These are phyloP conservation scores for Prionace glauca DNA, from an alignment of 2,797 vertebrate genomes.

Conservation along the genomic window DNA sequence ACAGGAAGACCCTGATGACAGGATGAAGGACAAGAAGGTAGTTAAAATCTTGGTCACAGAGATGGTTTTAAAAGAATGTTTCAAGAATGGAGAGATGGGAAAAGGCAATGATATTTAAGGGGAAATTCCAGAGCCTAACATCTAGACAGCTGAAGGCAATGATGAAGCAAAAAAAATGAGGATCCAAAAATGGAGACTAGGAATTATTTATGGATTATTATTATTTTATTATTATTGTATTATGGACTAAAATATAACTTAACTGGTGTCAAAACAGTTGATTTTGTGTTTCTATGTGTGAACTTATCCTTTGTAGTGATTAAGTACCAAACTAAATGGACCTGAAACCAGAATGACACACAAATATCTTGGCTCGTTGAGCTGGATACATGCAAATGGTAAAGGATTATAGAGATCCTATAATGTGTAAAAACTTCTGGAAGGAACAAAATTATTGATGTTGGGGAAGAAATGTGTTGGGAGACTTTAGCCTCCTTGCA, in stretches of 20 bases:
- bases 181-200: not conserved
- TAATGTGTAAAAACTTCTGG: not conserved
- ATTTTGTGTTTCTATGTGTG: not conserved
- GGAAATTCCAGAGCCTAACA: no score
- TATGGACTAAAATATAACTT: not conserved
- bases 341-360: not conserved
- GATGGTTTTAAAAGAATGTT: no score
- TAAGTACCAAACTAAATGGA: not conserved
- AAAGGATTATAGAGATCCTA: not conserved
- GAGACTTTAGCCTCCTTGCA: not conserved
- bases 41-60: no score
- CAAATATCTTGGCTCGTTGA: not conserved
- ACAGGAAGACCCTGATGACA: no score
- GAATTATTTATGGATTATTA: not conserved
- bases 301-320: not conserved
- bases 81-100: no score
- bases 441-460: not conserved
- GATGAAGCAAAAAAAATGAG: not conserved
- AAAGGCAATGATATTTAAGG: no score
- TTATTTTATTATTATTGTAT: not conserved
- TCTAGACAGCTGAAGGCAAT: no score
- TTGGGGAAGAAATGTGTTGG: not conserved
- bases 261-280: not conserved
- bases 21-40: no score
- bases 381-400: not conserved